Percentiles rank a stretch among this genome's conserved stretches.
Conservation (phyloP, 2,113 vertebrate genomes). For the Azemiops feae region DNA sequence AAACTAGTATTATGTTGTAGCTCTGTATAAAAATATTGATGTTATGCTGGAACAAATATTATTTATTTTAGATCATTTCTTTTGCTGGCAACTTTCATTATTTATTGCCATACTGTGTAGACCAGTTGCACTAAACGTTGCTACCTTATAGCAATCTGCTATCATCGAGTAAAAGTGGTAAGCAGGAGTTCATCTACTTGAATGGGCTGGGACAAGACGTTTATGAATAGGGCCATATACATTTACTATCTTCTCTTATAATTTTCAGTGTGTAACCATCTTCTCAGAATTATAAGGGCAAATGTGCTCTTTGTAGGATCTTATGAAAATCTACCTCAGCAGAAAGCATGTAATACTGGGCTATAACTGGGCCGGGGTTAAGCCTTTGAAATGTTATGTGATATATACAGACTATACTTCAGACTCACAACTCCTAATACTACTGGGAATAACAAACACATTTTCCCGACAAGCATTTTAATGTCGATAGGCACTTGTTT, state of each 20-base stretch:
- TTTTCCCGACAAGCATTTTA: no score
- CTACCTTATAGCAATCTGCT: background rate
- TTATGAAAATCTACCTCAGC: background rate
- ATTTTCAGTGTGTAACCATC: background rate
- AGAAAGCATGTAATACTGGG: background rate
- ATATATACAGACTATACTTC: background rate
- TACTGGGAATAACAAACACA: background rate
- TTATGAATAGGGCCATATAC: background rate
- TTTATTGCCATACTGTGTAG: background rate
- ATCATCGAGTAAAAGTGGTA: background rate
- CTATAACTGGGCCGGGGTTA: background rate
- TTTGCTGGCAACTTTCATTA: background rate
- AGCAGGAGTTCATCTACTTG: background rate
- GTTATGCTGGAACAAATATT: background rate
- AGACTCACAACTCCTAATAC: background rate
- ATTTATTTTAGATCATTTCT: background rate
- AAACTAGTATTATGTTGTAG: background rate
- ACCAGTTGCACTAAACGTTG: background rate
- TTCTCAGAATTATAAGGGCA: background rate
- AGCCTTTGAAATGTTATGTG: background rate
- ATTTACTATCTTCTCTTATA: background rate
- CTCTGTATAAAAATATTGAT: background rate
- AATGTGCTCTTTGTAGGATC: background rate
- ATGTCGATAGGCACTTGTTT: background rate
- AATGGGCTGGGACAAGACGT: no score